Conservation (phyloP, 2,797 vertebrate species). For the Mustela erminea region DNA sequence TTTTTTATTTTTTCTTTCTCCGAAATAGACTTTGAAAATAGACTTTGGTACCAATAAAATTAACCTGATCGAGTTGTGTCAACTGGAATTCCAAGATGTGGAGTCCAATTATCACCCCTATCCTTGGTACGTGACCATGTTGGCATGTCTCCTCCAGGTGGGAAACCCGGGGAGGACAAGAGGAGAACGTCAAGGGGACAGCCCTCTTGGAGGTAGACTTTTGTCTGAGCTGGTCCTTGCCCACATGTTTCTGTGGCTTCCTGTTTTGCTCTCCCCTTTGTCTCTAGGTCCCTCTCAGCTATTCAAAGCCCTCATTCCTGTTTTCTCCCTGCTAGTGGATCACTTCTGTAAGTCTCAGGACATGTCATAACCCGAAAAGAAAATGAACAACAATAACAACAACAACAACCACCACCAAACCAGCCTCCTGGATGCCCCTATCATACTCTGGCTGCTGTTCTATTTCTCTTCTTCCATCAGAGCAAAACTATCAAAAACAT, state of each 20-base stretch:
- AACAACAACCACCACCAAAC: background rate
- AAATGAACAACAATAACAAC: background rate
- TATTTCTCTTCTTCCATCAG: background rate
- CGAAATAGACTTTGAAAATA: conserved; percentile 72
- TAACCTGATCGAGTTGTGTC: conserved; percentile 46
- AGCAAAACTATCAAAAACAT: background rate
- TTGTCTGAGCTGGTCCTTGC: background rate
- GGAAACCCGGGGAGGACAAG: background rate
- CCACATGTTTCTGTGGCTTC: background rate
- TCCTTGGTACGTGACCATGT: background rate
- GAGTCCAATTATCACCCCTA: background rate
- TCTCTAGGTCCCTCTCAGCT: background rate
- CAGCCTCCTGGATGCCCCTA: background rate
- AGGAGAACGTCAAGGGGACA: background rate
- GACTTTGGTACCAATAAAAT: conserved; percentile 48
- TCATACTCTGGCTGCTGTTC: background rate
- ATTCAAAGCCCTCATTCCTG: background rate
- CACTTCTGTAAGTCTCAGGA: background rate
- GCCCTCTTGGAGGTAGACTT: background rate
- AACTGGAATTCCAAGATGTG: conserved; percentile 19
- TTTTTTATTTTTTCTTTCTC: conserved; percentile 5
- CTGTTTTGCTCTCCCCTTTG: background rate
- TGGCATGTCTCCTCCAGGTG: background rate
- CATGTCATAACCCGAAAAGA: background rate
- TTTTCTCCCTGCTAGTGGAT: background rate